phyloP scores from a whole-genome alignment of 2,797 vertebrate genomes.

The Acipenser transmontanus region DNA sequence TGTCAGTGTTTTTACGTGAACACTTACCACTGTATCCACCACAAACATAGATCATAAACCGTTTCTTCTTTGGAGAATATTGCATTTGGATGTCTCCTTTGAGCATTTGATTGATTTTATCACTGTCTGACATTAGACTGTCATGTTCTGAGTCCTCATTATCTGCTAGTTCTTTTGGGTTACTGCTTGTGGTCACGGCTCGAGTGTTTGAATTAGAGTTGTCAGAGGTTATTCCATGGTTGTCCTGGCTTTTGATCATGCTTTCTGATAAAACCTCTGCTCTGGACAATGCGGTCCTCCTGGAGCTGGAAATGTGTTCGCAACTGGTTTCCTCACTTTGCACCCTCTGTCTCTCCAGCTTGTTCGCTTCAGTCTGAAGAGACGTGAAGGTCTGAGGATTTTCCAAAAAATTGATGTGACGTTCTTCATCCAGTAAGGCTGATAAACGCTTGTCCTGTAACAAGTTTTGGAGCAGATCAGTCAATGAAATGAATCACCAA shows the following conservation, averaged over 20 bases:
- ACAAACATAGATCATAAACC: constrained; percentile 53
- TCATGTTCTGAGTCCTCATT: neutral
- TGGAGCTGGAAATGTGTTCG: constrained; percentile 1
- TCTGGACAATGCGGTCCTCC: neutral
- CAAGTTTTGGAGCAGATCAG: neutral
- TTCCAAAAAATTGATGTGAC: neutral
- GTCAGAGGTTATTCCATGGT: no score
- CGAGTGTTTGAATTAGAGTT: neutral
- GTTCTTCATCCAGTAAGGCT: constrained; percentile 12
- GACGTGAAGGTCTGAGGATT: constrained; percentile 17
- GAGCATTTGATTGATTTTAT: constrained; percentile 14
- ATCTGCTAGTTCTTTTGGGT: neutral
- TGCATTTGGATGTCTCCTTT: constrained; percentile 20
- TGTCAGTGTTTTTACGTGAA: neutral
- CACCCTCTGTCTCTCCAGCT: neutral
- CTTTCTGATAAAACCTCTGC: constrained; percentile 18
- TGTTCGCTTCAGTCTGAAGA: constrained; percentile 2
- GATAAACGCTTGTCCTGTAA: constrained; percentile 24
- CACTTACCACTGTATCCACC: constrained; percentile 54
- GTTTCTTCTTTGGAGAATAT: constrained; percentile 33
- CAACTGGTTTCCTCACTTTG: neutral
- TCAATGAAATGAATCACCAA: neutral
- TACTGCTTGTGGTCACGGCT: no score
- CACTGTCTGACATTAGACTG: neutral
- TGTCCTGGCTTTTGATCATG: neutral